Base-by-base conservation (phyloP, 2,113 vertebrate species). In the Mus pahari region DNA sequence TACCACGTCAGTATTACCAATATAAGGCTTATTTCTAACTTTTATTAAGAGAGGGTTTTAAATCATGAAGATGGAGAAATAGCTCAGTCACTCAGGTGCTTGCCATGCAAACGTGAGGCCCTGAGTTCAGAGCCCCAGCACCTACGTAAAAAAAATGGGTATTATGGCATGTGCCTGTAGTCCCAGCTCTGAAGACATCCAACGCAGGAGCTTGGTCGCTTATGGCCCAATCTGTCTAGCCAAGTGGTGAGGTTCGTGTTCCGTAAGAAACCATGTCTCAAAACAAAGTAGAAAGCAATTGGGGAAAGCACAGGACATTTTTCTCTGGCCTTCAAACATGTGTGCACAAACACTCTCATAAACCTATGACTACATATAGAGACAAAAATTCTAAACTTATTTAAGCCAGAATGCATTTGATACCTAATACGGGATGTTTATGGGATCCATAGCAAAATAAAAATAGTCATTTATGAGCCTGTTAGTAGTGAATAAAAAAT, bases 371-470 rank as follows among this genome's bases (percentile, higher is more conserved):
- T 33, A 71, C 31, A 68, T 22, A 82, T 28, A 48, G 5, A 84
- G 13, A 4, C 31, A 58, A 39, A 58, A 78, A 53, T 4, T 45
- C 26, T 68, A 48, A 36, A 48, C 31, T 93, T 84, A 24, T 81
- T 79, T 92, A 78, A 45, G 83, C 6, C 66, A 68, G 82, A 60
- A 42, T 60, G 5, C 68, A 77, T 90, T 79, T n/a, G n/a, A 77
- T n/a, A 77, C 5, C 48, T 70, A 77, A 53, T 79, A 86, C 20
- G 42, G 28, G 78, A 62, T 68, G 17, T 62, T 71, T 68, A 93
- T 94, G 70, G 13, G 74, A 71, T 66, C 26, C 53, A 16, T 13
- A 66, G 50, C 83, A 88, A 84, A 86, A 92, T 86, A 66, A 97
- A 93, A 95, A 81, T 71, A 84, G 62, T 89, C 68, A 77, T 64